phyloP scores from a whole-genome alignment of 2,797 vertebrate species.

The Pristis pectinata region DNA sequence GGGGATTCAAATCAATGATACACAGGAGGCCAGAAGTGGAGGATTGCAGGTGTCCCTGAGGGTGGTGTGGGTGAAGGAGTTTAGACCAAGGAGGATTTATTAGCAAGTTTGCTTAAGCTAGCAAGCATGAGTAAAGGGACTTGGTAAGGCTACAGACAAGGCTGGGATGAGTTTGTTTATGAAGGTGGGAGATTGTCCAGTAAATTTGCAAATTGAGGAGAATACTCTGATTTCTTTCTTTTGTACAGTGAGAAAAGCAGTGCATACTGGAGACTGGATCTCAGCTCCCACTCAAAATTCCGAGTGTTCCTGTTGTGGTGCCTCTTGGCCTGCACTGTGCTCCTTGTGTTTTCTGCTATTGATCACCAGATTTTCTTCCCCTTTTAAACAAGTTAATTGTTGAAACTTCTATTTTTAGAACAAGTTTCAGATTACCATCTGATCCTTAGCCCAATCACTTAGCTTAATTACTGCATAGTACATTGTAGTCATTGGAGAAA shows the following conservation, averaged over 20 bases:
- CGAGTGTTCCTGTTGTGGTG: neutral
- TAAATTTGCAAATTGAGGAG: neutral
- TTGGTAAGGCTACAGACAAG: neutral
- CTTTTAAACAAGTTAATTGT: no score
- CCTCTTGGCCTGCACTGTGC: neutral
- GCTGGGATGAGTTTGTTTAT: neutral
- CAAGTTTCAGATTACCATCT: neutral
- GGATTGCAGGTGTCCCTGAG: neutral
- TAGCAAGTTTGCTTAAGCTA: no score
- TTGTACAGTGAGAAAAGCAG: neutral
- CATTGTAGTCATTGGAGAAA: neutral
- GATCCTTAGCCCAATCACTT: neutral
- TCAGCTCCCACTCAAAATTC: neutral
- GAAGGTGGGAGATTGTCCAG: neutral
- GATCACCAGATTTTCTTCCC: neutral
- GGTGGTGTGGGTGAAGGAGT: neutral
- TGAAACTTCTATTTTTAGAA: neutral
- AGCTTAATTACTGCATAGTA: neutral
- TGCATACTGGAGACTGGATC: neutral
- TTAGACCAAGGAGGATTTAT: neutral
- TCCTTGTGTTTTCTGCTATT: neutral
- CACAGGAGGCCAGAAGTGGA: neutral
- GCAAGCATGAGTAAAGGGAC: neutral
- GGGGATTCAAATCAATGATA: neutral
- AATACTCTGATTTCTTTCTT: neutral